These are phyloP conservation scores for Clepsis dumicolana DNA, from an alignment of 2,888 invertebrate species.

Conservation along the genomic window DNA sequence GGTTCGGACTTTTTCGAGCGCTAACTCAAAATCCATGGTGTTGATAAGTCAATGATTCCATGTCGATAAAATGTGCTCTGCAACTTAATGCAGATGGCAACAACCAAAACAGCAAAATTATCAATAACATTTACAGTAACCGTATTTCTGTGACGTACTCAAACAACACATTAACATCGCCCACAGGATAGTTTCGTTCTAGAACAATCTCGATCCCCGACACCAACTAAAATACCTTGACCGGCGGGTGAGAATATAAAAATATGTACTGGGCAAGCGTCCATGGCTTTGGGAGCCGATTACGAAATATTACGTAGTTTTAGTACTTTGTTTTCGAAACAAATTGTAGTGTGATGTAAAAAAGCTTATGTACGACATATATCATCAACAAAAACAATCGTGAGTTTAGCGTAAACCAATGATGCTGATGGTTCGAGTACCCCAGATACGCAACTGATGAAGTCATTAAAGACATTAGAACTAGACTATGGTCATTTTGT, in stretches of 20 bases:
- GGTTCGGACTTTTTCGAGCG: too few relatives aligned
- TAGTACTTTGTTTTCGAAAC: slow-evolving; percentile 7
- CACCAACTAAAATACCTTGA: slow-evolving; percentile 24
- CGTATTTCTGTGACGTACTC: slow-evolving; percentile 8
- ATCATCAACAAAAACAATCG: neutral
- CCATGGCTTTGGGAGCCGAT: slow-evolving; percentile 40
- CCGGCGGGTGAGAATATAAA: slow-evolving; percentile 30
- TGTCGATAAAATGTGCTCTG: too few relatives aligned
- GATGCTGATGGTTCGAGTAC: too few relatives aligned
- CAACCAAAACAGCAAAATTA: neutral
- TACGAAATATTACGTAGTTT: slow-evolving; percentile 29
- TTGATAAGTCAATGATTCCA: too few relatives aligned
- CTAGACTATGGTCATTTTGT: too few relatives aligned
- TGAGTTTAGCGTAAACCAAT: too few relatives aligned
- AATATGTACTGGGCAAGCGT: slow-evolving; percentile 37
- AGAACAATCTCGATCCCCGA: slow-evolving; percentile 20
- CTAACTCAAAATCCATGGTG: too few relatives aligned
- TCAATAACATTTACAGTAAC: too few relatives aligned
- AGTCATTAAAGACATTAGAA: too few relatives aligned
- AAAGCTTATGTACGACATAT: neutral
- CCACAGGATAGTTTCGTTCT: slow-evolving; percentile 22
- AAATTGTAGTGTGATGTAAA: neutral
- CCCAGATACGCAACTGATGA: too few relatives aligned
- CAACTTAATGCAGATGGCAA: neutral
- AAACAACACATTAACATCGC: slow-evolving; percentile 28